phyloP scores from a whole-genome alignment of 2,113 vertebrate genomes.

The Sinocyclocheilus maitianheensis region DNA sequence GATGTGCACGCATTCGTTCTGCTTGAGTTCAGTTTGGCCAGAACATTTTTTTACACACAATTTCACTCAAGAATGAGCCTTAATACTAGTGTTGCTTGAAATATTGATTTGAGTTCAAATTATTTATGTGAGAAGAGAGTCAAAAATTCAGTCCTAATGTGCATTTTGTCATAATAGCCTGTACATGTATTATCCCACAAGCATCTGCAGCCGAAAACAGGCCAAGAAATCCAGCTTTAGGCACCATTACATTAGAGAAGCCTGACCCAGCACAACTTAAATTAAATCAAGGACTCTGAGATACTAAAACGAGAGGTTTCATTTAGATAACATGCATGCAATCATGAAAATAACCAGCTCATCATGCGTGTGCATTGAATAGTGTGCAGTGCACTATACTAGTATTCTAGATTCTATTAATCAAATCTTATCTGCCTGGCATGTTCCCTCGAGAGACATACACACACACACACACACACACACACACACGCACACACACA shows the following conservation, averaged over 20 bases:
- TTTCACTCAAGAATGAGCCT: not conserved
- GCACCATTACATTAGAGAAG: not conserved
- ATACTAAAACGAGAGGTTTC: not conserved
- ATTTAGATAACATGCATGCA: not conserved
- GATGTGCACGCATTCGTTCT: not conserved
- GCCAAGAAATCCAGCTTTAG: not conserved
- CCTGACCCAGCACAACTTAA: not conserved
- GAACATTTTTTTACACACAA: not conserved
- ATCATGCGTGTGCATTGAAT: not conserved
- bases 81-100: not conserved
- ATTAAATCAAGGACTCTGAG: not conserved
- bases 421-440: constrained; percentile 35
- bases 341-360: not conserved
- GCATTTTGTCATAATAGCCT: not conserved
- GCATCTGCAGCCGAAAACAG: not conserved
- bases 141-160: not conserved
- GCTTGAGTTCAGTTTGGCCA: not conserved
- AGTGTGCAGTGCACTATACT: not conserved
- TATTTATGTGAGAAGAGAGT: not conserved
- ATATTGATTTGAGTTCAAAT: not conserved
- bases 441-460: not conserved
- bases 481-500: too few relatives aligned
- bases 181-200: not conserved
- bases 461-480: not conserved
- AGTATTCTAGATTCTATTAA: constrained; percentile 12